Evolutionary conservation across 2,797 vertebrate genomes (phyloP), one percentile per base, ranked within the genome.

Genomic region (Menidia menidia): DNA sequence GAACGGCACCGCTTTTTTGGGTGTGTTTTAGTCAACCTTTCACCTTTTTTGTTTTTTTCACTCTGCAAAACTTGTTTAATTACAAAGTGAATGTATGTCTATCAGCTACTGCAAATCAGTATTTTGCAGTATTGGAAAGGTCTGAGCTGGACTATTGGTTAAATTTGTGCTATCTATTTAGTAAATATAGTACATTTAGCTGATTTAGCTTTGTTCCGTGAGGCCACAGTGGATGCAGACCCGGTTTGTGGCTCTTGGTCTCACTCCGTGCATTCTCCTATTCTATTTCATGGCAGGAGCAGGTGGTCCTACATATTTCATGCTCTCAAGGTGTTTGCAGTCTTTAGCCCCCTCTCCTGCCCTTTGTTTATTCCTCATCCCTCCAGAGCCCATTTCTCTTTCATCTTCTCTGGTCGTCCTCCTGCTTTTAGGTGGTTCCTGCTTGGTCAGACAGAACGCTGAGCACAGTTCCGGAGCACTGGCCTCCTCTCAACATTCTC

Each of bases 381-480:
- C 80, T 71, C 76, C 48, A 68, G 78, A 83, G 73, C 80, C 77
- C 70, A 75, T 81, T 87, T 84, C 84, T 84, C 76, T 87, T 84
- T 90, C 75, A 84, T 89, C 77, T 76, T 12, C 15, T 51, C 76
- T 59, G 75, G 52, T 79, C 33, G 66, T 66, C 51, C 67, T 83
- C 80, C 80, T 75, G 55, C 81, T 70, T 85, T 87, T 54, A 85
- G 85, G 81, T 76, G 85, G 81, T 88, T 94, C 88, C 93, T 96
- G 95, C 93, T 95, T 80, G 91, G 86, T 93, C 95, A 94, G 92
- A 95, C 92, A 97, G 94, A 96, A 95, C 94, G 87, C 81, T 75
- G 83, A 95, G 92, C 90, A 91, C 91, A 85, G 87, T 88, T 94
- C 93, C 93, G 91, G 85, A 83, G 88, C 67, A 19, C 72, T 77